phyloP scores from a whole-genome alignment of 2,888 invertebrate species.

The Orthonevra nobilis region DNA sequence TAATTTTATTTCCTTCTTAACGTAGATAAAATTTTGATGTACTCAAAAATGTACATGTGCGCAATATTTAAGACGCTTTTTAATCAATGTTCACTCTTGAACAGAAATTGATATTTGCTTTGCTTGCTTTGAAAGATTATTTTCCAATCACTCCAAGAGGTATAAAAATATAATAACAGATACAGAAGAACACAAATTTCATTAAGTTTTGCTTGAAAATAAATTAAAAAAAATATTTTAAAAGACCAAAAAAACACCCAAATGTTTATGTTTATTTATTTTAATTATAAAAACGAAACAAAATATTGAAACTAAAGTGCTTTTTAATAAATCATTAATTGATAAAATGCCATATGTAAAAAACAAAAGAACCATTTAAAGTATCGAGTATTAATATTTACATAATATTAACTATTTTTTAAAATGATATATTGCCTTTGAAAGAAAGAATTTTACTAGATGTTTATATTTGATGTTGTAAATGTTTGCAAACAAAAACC shows the following conservation, averaged over 20 bases:
- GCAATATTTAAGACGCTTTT: background rate
- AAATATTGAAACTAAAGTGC: conserved; percentile 65
- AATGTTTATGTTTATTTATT: no score
- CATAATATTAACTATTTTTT: conserved; percentile 60
- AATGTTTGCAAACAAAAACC: conserved; percentile 31
- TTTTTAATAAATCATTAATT: conserved; percentile 54
- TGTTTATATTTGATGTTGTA: conserved; percentile 53
- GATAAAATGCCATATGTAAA: conserved; percentile 38
- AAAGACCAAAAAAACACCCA: no score
- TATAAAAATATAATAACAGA: no score
- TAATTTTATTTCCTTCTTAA: conserved; percentile 12
- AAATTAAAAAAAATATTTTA: no score
- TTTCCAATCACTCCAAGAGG: no score
- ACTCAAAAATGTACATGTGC: background rate
- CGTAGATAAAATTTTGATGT: conserved; percentile 20
- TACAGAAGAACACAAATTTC: conserved; percentile 41
- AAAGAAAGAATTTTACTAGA: conserved; percentile 19
- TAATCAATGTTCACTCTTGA: no score
- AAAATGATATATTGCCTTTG: conserved; percentile 63
- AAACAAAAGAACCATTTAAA: conserved; percentile 57
- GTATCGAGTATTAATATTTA: conserved; percentile 63
- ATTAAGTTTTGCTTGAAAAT: conserved; percentile 37
- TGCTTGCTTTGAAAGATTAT: background rate
- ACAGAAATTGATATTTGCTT: no score
- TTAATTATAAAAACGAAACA: conserved; percentile 64